Evolutionary conservation across 2,888 invertebrate genomes (phyloP).

Genomic region (Dynastes hyllus): DNA sequence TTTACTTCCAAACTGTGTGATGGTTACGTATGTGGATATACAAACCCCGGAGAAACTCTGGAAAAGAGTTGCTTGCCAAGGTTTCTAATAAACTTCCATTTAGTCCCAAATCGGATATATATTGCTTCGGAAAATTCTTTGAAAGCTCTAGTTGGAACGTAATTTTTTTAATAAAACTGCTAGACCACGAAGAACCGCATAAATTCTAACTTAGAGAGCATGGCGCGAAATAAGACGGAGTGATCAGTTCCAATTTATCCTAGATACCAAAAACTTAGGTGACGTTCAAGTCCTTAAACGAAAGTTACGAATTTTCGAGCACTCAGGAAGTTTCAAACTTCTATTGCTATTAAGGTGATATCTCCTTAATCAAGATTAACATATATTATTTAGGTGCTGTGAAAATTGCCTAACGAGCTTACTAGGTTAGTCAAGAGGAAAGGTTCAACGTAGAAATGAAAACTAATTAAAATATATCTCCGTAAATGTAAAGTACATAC

Average conservation of each 20-base stretch:
- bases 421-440: slow-evolving; percentile 10
- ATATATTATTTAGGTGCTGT: slow-evolving; percentile 35
- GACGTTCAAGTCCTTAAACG: slow-evolving; percentile 23
- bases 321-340: slow-evolving; percentile 41
- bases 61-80: too few relatives aligned
- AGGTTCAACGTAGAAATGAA: slow-evolving; percentile 26
- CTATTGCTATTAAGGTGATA: slow-evolving; percentile 43
- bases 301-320: slow-evolving; percentile 34
- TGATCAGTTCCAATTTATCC: slow-evolving; percentile 33
- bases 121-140: too few relatives aligned
- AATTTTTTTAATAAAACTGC: slow-evolving; percentile 10
- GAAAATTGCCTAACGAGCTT: slow-evolving; percentile 5
- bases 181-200: not conserved
- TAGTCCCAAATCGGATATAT: too few relatives aligned
- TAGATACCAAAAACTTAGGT: slow-evolving; percentile 37
- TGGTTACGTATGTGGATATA: too few relatives aligned
- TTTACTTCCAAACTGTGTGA: too few relatives aligned
- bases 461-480: slow-evolving; percentile 24
- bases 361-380: slow-evolving; percentile 47
- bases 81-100: too few relatives aligned
- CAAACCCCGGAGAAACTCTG: too few relatives aligned
- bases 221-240: not conserved
- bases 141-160: not conserved
- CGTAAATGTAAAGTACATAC: slow-evolving; percentile 1
- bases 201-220: slow-evolving; percentile 5